A percentile compares a stretch with the other conserved stretches of the same genome.
phyloP scores from a whole-genome alignment of 92 coral and sea anemone species.

The Porites rus region DNA sequence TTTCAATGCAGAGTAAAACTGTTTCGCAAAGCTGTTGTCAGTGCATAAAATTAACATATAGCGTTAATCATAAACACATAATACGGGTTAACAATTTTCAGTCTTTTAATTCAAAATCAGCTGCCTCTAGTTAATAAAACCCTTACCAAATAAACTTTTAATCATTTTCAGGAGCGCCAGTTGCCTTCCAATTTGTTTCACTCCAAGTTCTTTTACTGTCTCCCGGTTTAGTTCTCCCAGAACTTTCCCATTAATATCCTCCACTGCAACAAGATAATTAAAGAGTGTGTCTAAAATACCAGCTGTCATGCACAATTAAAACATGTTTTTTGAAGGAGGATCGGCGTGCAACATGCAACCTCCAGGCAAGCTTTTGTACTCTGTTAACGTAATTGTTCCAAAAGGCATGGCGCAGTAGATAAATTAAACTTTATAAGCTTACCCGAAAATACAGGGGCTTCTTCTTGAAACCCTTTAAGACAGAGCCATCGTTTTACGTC shows the following conservation, averaged over 20 bases:
- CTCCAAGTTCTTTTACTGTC: background rate
- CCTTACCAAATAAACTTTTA: constrained; percentile 4
- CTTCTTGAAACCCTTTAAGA: background rate
- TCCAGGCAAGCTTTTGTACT: background rate
- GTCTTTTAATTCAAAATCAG: background rate
- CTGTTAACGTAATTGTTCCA: background rate
- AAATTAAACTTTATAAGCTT: background rate
- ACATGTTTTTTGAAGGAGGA: background rate
- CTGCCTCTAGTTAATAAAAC: background rate
- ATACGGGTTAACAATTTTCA: background rate
- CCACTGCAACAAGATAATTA: background rate
- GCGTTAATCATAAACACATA: background rate
- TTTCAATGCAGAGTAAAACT: too few relatives aligned
- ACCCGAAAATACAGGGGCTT: background rate
- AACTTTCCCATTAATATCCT: background rate
- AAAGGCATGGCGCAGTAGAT: too few relatives aligned
- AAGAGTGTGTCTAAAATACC: background rate
- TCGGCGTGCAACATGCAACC: background rate
- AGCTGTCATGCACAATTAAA: background rate
- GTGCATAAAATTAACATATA: background rate
- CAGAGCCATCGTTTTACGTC: background rate
- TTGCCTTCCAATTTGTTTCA: constrained; percentile 3
- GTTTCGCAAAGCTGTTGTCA: too few relatives aligned
- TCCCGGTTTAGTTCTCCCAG: constrained; percentile 4
- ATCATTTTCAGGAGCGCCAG: constrained; percentile 6